Evolutionary conservation across 1,140 invertebrate species (phyloP).

Genomic region (Apis mellifera): Amel_HAv3.1 CM009937.2:1742001-1742500

Average conservation of each 20-base stretch:
- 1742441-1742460: too few relatives aligned
- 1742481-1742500: too few relatives aligned
- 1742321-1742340: background rate
- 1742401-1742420: too few relatives aligned
- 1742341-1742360: too few relatives aligned
- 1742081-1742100: background rate
- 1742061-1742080: slow-evolving; percentile 9
- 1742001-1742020: slow-evolving; percentile 42
- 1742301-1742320: background rate
- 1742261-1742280: background rate
- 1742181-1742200: background rate
- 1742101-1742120: too few relatives aligned
- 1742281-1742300: background rate
- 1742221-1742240: too few relatives aligned
- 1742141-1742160: background rate
- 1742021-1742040: slow-evolving; percentile 42
- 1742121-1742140: too few relatives aligned
- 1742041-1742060: slow-evolving; percentile 49
- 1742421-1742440: too few relatives aligned
- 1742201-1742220: background rate
- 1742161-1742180: background rate
- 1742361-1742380: too few relatives aligned
- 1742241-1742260: background rate
- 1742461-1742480: too few relatives aligned
- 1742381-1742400: too few relatives aligned